A percentile compares a stretch with the other conserved stretches of the same genome.
phyloP scores from a whole-genome alignment of 2,797 vertebrate genomes.

The Prunella strophiata region DNA sequence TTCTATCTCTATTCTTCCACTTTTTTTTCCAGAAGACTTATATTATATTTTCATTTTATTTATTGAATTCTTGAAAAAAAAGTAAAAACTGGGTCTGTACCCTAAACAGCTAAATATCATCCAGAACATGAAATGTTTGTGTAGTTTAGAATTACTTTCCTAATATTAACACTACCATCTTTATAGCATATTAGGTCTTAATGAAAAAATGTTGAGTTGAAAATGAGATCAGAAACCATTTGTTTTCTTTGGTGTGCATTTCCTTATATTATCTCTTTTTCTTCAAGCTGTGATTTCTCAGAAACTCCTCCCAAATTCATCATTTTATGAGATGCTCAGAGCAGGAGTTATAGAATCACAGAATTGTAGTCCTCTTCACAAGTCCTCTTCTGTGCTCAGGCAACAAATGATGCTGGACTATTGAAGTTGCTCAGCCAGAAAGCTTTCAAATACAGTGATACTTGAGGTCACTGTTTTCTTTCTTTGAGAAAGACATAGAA shows the following conservation, averaged over 20 bases:
- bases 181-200: not conserved
- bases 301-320: not conserved
- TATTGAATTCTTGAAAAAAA: not conserved
- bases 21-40: not conserved
- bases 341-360: not conserved
- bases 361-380: not conserved
- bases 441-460: not conserved
- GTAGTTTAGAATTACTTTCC: not conserved
- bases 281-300: not conserved
- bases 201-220: not conserved
- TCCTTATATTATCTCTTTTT: not conserved
- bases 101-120: not conserved
- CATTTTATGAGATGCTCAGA: not conserved
- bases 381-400: not conserved
- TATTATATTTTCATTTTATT: not conserved
- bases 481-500: not conserved
- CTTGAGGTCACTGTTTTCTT: not conserved
- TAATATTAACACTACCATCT: not conserved
- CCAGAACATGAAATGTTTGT: not conserved
- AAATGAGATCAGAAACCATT: not conserved
- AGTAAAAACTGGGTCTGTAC: rapidly evolving
- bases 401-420: not conserved
- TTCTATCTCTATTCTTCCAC: not conserved
- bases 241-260: not conserved
- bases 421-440: not conserved